phyloP scores from a whole-genome alignment of 2,797 vertebrate species.

The Hapalemur alaotrensis region DNA sequence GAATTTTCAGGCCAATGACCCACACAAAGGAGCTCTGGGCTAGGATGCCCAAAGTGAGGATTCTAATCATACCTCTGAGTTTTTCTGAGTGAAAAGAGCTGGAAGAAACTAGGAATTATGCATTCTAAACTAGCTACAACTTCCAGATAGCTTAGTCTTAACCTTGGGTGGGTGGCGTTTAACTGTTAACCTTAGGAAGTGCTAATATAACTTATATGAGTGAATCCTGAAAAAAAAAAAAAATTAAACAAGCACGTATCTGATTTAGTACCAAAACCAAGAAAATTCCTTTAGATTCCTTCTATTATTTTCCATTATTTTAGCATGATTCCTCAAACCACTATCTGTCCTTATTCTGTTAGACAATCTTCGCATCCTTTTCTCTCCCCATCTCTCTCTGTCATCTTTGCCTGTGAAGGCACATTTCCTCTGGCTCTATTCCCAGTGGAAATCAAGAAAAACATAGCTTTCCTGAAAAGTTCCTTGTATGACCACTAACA shows the following conservation, averaged over 20 bases:
- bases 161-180: neutral
- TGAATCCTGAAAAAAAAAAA: neutral
- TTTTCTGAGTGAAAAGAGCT: neutral
- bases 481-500: neutral
- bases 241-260: neutral
- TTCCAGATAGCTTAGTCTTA: neutral
- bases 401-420: neutral
- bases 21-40: neutral
- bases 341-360: neutral
- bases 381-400: neutral
- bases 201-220: neutral
- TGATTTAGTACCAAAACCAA: neutral
- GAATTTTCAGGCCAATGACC: neutral
- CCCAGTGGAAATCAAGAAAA: neutral
- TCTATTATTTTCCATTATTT: neutral
- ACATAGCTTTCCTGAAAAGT: neutral
- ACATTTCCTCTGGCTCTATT: neutral
- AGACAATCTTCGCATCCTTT: neutral
- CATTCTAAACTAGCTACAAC: neutral
- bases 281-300: neutral
- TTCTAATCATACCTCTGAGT: neutral
- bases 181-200: neutral
- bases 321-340: neutral
- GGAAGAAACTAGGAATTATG: neutral
- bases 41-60: neutral